A percentile compares a stretch with the other conserved stretches of the same genome.
phyloP scores from a whole-genome alignment of 2,797 vertebrate genomes.

The Anabacerthia variegaticeps region DNA sequence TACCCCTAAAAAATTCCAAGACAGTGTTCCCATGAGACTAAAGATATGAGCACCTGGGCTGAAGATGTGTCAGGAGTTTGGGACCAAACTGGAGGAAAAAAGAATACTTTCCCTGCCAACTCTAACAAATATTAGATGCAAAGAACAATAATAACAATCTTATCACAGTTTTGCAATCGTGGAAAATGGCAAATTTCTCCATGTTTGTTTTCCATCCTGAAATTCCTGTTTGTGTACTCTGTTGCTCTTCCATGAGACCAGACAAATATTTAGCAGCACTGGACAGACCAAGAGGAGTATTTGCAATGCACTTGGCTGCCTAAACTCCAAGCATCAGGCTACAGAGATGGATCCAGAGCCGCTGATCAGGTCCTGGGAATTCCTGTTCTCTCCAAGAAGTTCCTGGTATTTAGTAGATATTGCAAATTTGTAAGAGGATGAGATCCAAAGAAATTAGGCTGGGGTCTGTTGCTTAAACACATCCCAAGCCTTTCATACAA shows the following conservation, averaged over 20 bases:
- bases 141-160: not conserved
- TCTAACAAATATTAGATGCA: rapidly evolving
- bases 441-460: not conserved
- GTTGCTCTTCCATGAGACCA: not conserved
- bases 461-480: not conserved
- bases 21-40: not conserved
- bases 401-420: not conserved
- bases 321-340: not conserved
- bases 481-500: not conserved
- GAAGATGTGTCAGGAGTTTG: not conserved
- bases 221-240: not conserved
- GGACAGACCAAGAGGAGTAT: not conserved
- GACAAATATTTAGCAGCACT: not conserved
- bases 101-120: not conserved
- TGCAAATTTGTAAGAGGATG: not conserved
- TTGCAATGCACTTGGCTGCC: not conserved
- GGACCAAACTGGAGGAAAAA: not conserved
- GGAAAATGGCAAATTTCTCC: not conserved
- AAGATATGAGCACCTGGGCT: not conserved
- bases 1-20: not conserved
- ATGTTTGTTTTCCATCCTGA: not conserved
- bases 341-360: not conserved
- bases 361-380: not conserved
- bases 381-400: not conserved
- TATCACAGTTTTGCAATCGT: not conserved